A percentile compares a stretch with the other conserved stretches of the same genome.
phyloP scores from a whole-genome alignment of 2,113 vertebrate species.

The Microtus oregoni region DNA sequence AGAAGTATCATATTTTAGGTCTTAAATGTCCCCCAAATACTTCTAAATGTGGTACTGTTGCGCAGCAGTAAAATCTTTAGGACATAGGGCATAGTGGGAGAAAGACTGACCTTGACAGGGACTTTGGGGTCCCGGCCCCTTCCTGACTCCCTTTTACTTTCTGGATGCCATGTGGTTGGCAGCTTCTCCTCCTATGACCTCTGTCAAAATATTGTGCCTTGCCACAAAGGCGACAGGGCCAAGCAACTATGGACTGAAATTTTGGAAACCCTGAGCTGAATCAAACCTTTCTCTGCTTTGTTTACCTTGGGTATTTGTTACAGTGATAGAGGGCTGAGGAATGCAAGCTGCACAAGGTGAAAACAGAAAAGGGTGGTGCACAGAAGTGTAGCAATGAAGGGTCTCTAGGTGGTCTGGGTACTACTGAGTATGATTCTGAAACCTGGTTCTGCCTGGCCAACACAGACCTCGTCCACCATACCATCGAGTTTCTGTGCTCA shows the following conservation, averaged over 20 bases:
- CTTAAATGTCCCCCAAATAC: neutral
- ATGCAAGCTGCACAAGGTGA: neutral
- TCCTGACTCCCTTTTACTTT: neutral
- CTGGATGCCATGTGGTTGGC: neutral
- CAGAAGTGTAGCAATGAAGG: neutral
- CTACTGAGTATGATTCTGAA: neutral
- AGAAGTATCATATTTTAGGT: neutral
- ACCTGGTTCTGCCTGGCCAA: neutral
- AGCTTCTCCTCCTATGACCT: neutral
- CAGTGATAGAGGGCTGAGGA: neutral
- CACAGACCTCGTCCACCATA: no score
- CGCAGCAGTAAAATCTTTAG: neutral
- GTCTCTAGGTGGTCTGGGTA: neutral
- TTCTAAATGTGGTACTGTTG: neutral
- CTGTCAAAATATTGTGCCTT: no score
- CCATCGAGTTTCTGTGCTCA: neutral
- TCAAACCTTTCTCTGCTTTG: neutral
- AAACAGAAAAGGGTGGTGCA: neutral
- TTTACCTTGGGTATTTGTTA: neutral
- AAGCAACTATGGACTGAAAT: neutral
- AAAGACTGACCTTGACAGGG: neutral
- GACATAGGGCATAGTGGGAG: neutral
- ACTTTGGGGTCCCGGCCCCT: neutral
- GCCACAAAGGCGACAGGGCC: neutral
- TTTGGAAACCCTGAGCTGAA: neutral